Conservation (phyloP, 2,888 invertebrate genomes). For the Plebejus anna region DNA sequence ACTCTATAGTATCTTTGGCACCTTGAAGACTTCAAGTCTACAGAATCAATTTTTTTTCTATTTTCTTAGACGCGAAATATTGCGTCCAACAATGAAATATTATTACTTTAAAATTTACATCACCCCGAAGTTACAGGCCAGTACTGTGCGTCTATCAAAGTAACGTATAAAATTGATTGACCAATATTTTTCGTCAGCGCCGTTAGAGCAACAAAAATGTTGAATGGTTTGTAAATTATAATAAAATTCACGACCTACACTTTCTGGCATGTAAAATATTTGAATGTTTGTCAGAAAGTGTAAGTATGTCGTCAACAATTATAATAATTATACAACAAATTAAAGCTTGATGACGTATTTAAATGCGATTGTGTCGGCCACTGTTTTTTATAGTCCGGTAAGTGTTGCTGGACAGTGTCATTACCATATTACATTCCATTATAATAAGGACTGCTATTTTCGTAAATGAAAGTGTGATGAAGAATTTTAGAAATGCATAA, state of each 20-base stretch:
- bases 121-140: not conserved
- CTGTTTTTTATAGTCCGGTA: slow-evolving; percentile 36
- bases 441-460: slow-evolving; percentile 45
- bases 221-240: not conserved
- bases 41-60: not conserved
- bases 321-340: slow-evolving; percentile 23
- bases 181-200: not conserved
- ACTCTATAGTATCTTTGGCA: not conserved
- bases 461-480: slow-evolving; percentile 45
- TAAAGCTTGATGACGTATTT: slow-evolving; percentile 5
- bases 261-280: not conserved
- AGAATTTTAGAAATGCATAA: slow-evolving; percentile 27
- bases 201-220: not conserved
- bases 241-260: not conserved
- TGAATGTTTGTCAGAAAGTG: slow-evolving; percentile 15
- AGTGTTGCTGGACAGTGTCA: slow-evolving; percentile 46
- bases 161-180: not conserved
- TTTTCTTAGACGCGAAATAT: not conserved
- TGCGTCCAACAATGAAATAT: slow-evolving; percentile 19
- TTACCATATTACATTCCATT: slow-evolving; percentile 50
- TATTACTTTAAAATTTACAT: slow-evolving; percentile 18
- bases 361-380: slow-evolving; percentile 25
- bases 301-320: slow-evolving; percentile 22
- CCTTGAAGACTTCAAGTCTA: not conserved
- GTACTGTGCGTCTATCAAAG: not conserved